These are phyloP conservation scores for Andinoacara biseriatus DNA, from an alignment of 2,113 vertebrate species.

Conservation along the genomic window DNA sequence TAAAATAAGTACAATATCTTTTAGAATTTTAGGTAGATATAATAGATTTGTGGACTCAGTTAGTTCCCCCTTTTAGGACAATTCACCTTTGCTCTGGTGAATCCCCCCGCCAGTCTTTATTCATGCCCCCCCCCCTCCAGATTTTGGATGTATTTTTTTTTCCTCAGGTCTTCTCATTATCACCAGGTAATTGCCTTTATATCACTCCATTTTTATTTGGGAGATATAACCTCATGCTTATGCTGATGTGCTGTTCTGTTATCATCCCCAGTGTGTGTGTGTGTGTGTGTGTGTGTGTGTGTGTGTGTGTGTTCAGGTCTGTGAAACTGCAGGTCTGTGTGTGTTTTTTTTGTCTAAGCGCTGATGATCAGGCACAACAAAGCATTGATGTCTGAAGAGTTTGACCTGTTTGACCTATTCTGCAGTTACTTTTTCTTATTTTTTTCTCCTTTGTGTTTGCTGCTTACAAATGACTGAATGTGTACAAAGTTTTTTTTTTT, in stretches of 20 bases:
- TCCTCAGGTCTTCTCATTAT: conserved; percentile 17
- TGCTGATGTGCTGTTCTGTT: conserved; percentile 7
- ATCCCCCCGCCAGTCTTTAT: neutral
- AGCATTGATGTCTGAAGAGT: neutral
- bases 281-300: neutral
- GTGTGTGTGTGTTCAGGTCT: neutral
- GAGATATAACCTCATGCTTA: neutral
- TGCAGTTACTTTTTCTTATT: neutral
- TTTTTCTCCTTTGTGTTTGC: neutral
- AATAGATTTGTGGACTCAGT: neutral
- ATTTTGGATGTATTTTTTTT: conserved; percentile 12
- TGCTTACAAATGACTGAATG: neutral
- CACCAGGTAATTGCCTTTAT: conserved; percentile 30
- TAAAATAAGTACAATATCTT: neutral
- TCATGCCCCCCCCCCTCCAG: neutral
- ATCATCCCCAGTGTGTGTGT: neutral
- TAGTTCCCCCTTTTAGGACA: neutral
- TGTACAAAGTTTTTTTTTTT: neutral
- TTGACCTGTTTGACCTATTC: neutral
- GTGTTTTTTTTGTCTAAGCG: neutral
- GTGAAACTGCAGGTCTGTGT: neutral
- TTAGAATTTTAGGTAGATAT: neutral
- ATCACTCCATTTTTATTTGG: neutral
- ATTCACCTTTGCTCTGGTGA: neutral
- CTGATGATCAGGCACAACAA: neutral